Conservation (phyloP, 2,888 invertebrate species). For the Caenorhabditis panamensis region DNA sequence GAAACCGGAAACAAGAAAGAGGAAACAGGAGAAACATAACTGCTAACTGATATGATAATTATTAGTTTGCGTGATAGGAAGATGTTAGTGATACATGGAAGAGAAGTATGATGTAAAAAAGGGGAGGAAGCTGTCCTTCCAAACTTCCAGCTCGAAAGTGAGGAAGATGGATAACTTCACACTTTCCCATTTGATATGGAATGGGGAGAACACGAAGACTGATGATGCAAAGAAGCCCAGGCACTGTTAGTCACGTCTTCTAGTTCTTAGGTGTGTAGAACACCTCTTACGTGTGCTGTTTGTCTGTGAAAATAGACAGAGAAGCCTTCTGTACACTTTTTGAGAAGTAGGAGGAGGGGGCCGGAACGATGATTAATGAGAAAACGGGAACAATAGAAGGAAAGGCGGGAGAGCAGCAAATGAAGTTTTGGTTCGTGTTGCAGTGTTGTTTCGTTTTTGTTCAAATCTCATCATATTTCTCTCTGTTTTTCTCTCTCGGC, state of each 20-base stretch:
- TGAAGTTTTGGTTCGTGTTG: neutral
- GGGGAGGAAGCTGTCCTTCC: no score
- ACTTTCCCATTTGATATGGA: slow-evolving; percentile 1
- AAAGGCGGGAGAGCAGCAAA: neutral
- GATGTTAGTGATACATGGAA: slow-evolving; percentile 20
- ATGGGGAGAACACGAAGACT: neutral
- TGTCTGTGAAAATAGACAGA: neutral
- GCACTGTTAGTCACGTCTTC: neutral
- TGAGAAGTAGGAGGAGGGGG: no score
- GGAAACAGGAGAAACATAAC: slow-evolving; percentile 1
- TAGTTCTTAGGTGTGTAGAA: neutral
- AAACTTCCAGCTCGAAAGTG: no score
- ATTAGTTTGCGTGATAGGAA: slow-evolving; percentile 50
- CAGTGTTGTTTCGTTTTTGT: neutral
- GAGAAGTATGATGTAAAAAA: slow-evolving; percentile 18
- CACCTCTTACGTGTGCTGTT: neutral
- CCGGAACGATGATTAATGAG: slow-evolving; percentile 4
- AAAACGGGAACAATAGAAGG: slow-evolving; percentile 1
- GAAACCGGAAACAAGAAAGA: slow-evolving; percentile 8
- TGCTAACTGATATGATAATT: slow-evolving; percentile 47
- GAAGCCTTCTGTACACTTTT: neutral
- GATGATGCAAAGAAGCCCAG: slow-evolving; percentile 4
- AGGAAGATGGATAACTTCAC: slow-evolving; percentile 2
- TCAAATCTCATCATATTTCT: neutral
- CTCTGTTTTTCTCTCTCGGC: no score